These are phyloP conservation scores for Ricordea florida DNA, from an alignment of 92 coral and sea anemone species.

Conservation along the genomic window DNA sequence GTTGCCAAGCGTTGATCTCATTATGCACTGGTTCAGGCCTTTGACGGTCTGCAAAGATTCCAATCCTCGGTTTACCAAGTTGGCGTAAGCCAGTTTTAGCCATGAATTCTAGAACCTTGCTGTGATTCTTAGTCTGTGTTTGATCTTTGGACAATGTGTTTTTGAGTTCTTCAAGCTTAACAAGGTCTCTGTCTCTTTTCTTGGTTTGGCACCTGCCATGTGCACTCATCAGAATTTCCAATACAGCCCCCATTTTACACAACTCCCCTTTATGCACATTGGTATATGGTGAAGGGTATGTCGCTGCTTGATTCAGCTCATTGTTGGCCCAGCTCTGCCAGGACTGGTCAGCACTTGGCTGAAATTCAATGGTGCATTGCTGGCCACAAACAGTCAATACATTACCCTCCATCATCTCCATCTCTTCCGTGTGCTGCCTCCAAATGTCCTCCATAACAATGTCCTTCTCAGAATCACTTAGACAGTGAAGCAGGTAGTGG, in stretches of 20 bases:
- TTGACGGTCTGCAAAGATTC: constrained; percentile 57
- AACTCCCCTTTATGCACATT: constrained; percentile 57
- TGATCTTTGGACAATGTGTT: neutral
- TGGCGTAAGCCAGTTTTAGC: constrained; percentile 69
- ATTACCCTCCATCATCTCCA: constrained; percentile 46
- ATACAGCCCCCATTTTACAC: constrained; percentile 54
- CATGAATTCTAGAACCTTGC: constrained; percentile 44
- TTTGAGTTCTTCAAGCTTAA: constrained; percentile 7
- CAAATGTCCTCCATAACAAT: constrained; percentile 59
- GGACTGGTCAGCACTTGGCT: constrained; percentile 59
- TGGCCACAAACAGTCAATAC: constrained; percentile 17
- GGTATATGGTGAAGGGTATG: constrained; percentile 69
- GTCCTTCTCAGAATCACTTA: constrained; percentile 49
- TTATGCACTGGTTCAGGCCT: constrained; percentile 75
- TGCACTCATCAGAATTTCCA: constrained; percentile 22
- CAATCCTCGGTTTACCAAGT: constrained; percentile 54
- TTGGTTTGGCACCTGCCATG: constrained; percentile 42
- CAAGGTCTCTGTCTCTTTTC: constrained; percentile 13
- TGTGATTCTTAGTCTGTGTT: constrained; percentile 5
- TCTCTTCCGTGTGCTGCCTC: constrained; percentile 49
- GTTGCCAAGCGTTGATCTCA: constrained; percentile 79
- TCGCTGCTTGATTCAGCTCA: constrained; percentile 64
- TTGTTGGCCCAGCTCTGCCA: constrained; percentile 78
- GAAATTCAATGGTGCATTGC: constrained; percentile 58
- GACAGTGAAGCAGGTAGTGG: constrained; percentile 52